A percentile compares a stretch with the other conserved stretches of the same genome.
phyloP scores from a whole-genome alignment of 2,113 vertebrate genomes.

The Naja naja region DNA sequence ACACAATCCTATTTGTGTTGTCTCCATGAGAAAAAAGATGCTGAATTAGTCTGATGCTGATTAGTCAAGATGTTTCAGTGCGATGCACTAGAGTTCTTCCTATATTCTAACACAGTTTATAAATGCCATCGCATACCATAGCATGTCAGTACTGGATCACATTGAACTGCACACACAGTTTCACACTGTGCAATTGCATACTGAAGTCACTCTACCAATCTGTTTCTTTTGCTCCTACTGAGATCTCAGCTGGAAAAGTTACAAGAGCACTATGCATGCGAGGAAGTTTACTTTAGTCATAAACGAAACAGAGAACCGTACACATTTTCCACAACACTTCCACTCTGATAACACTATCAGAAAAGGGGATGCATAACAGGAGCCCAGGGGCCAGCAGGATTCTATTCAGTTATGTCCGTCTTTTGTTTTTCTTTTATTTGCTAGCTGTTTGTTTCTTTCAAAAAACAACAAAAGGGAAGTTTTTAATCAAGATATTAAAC shows the following conservation, averaged over 20 bases:
- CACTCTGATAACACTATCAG: not conserved
- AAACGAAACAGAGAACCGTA: conserved; percentile 22
- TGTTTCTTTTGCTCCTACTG: not conserved
- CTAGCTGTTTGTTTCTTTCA: not conserved
- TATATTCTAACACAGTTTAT: not conserved
- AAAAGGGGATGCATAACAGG: not conserved
- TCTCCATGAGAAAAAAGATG: not conserved
- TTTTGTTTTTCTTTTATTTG: conserved; percentile 10
- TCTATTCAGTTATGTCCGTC: not conserved
- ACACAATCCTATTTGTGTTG: not conserved
- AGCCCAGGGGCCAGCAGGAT: not conserved
- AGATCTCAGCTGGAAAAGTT: conserved; percentile 13
- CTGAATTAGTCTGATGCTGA: not conserved
- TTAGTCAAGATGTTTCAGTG: not conserved
- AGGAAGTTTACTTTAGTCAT: conserved; percentile 30
- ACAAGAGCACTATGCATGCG: conserved; percentile 10
- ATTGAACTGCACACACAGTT: not conserved
- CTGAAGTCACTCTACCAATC: not conserved
- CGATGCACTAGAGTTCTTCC: not conserved
- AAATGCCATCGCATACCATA: not conserved
- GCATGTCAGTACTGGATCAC: not conserved
- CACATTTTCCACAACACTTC: not conserved
- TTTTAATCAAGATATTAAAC: not conserved
- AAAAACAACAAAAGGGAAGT: not conserved
- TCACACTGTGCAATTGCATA: not conserved